Evolutionary conservation across 1,140 invertebrate genomes (phyloP).

Genomic region (Drosophila lini): DNA sequence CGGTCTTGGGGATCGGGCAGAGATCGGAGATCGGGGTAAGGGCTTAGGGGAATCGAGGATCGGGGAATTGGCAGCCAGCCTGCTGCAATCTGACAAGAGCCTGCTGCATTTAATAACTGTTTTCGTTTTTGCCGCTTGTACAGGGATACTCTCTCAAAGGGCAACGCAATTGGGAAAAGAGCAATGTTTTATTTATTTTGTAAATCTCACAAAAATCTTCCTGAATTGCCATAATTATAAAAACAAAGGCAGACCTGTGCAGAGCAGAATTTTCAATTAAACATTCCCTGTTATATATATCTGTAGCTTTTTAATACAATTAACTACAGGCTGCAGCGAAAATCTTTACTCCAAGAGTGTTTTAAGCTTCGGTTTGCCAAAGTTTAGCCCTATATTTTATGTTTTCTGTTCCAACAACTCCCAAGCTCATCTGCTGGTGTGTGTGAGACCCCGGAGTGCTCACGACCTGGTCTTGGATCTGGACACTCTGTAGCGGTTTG

Average conservation of each 20-base stretch:
- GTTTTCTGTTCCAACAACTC: background rate
- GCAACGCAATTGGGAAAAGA: too few relatives aligned
- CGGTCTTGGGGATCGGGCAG: constrained; percentile 41
- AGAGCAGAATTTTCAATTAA: background rate
- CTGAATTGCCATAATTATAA: background rate
- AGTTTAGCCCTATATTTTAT: background rate
- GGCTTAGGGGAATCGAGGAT: constrained; percentile 1
- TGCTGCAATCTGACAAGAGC: constrained; percentile 80
- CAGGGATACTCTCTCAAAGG: constrained; percentile 23
- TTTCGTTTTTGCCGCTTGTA: constrained; percentile 72
- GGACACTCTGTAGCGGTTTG: constrained; percentile 24
- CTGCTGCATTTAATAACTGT: constrained; percentile 82
- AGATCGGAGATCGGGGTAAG: constrained; percentile 1
- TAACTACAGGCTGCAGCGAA: too few relatives aligned
- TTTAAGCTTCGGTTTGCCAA: background rate
- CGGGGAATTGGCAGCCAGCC: constrained; percentile 50
- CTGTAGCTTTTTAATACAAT: background rate
- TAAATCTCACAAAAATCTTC: background rate
- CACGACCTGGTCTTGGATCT: constrained; percentile 53
- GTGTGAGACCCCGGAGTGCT: constrained; percentile 51
- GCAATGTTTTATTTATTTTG: background rate
- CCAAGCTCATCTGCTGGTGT: constrained; percentile 14
- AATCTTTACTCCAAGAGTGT: background rate
- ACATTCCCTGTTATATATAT: too few relatives aligned
- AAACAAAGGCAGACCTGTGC: background rate